phyloP scores from a whole-genome alignment of 2,113 vertebrate genomes.

The Burhinus oedicnemus region DNA sequence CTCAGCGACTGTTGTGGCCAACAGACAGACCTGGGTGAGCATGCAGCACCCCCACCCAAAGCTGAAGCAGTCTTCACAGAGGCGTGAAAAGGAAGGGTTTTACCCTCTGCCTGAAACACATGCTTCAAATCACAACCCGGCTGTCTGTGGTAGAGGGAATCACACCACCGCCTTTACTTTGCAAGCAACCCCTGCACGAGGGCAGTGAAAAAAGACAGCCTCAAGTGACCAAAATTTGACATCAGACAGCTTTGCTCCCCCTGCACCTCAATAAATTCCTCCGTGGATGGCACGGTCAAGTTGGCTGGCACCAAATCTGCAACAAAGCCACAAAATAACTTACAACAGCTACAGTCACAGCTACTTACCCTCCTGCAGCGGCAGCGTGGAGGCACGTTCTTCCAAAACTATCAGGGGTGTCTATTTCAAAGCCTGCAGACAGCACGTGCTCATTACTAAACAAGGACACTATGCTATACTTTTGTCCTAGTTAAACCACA shows the following conservation, averaged over 20 bases:
- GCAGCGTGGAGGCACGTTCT: slow-evolving; percentile 97
- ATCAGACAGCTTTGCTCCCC: not conserved
- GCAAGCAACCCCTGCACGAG: not conserved
- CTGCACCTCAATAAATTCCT: not conserved
- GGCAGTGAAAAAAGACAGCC: not conserved
- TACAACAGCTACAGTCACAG: not conserved
- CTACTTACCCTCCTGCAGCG: slow-evolving; percentile 94
- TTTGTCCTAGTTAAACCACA: slow-evolving; percentile 89
- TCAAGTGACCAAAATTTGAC: not conserved
- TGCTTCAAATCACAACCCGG: not conserved
- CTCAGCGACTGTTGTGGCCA: rapidly evolving
- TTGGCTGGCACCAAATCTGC: not conserved
- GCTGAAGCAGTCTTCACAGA: not conserved
- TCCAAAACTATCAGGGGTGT: slow-evolving; percentile 94
- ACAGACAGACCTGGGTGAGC: not conserved
- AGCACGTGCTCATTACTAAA: slow-evolving; percentile 95
- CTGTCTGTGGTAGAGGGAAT: not conserved
- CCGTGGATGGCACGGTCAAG: not conserved
- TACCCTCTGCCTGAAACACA: not conserved
- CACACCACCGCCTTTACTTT: not conserved
- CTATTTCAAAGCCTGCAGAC: slow-evolving; percentile 98
- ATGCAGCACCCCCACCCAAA: not conserved
- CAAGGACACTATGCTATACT: slow-evolving; percentile 92
- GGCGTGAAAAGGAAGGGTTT: not conserved
- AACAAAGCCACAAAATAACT: not conserved